Evolutionary conservation across 2,113 vertebrate species (phyloP).

Genomic region (Phylloscopus trochilus): DNA sequence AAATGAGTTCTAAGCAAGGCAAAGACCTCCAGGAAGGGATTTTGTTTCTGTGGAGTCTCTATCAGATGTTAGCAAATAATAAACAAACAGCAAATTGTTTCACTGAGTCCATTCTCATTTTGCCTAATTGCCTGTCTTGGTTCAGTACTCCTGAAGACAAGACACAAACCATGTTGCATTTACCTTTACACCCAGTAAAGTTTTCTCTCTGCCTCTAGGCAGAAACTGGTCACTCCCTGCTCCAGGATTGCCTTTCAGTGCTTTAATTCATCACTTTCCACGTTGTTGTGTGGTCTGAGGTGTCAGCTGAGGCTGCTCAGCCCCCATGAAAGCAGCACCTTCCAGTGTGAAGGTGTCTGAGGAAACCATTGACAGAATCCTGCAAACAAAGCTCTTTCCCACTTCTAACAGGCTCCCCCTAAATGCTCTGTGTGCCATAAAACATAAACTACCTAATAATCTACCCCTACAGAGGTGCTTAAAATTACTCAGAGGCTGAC

Average conservation of each 20-base stretch:
- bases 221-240: background rate
- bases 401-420: background rate
- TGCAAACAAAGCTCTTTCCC: background rate
- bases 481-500: background rate
- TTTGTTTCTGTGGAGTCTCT: constrained; percentile 19
- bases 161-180: background rate
- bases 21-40: constrained; percentile 39
- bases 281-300: background rate
- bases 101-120: background rate
- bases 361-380: background rate
- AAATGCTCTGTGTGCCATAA: background rate
- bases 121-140: constrained; percentile 20
- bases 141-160: background rate
- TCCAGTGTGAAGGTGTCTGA: background rate
- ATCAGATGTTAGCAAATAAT: background rate
- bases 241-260: background rate
- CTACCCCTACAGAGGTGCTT: background rate
- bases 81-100: constrained; percentile 38
- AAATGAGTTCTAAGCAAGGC: constrained; percentile 42
- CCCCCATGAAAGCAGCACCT: background rate
- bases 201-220: background rate
- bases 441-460: background rate
- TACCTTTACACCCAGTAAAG: background rate
- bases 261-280: background rate
- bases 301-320: background rate